Conservation (phyloP, 1,140 invertebrate genomes). For the Pseudomyrmex cubaensis region DNA sequence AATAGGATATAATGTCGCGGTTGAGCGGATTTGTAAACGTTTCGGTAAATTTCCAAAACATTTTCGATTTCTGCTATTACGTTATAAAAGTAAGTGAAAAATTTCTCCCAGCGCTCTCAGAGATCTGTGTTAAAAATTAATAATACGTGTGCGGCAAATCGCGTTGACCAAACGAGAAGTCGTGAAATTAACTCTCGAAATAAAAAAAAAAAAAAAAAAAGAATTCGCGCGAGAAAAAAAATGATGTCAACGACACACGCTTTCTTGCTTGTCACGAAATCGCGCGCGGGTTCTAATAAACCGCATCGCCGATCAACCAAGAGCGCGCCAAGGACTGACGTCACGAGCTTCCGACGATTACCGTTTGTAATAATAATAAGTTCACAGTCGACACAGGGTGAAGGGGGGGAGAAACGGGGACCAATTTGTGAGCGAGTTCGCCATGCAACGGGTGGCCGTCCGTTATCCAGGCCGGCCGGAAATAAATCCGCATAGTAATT, state of each 20-base stretch:
- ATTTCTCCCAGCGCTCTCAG: too few relatives aligned
- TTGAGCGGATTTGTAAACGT: too few relatives aligned
- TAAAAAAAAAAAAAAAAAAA: background rate
- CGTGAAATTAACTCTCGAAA: too few relatives aligned
- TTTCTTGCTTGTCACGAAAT: background rate
- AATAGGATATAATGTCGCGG: too few relatives aligned
- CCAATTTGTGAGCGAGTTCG: constrained; percentile 3
- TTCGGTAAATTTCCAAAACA: too few relatives aligned
- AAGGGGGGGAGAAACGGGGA: background rate
- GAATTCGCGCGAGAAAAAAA: background rate
- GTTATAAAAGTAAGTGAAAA: too few relatives aligned
- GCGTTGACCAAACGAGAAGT: too few relatives aligned
- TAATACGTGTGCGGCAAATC: too few relatives aligned
- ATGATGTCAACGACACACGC: constrained; percentile 42
- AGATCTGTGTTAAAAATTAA: too few relatives aligned
- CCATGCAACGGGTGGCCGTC: constrained; percentile 19
- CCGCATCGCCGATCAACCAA: background rate
- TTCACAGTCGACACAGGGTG: background rate
- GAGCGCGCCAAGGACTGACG: constrained; percentile 12
- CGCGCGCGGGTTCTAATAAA: background rate
- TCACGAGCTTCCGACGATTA: constrained; percentile 4
- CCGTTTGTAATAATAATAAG: constrained; percentile 25
- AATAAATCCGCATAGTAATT: constrained; percentile 45
- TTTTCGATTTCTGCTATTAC: too few relatives aligned
- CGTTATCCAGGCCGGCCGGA: constrained; percentile 29